These are phyloP conservation scores for Drosophila cracens DNA, from an alignment of 2,888 invertebrate species.

Conservation along the genomic window DNA sequence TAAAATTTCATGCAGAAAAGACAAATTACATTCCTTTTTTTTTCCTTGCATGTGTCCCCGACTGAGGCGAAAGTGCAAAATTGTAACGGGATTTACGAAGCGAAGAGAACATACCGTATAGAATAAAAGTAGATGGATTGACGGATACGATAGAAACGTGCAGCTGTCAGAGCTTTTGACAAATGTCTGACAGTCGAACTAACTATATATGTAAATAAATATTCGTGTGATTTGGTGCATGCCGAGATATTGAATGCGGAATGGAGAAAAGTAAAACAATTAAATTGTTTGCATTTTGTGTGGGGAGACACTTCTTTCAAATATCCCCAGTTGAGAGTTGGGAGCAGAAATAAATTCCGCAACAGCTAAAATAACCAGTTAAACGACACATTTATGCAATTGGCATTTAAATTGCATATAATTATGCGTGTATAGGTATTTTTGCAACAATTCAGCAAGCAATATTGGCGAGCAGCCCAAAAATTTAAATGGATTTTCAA, in stretches of 20 bases:
- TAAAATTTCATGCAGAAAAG: constrained; percentile 50
- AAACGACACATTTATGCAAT: background rate
- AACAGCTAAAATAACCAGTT: background rate
- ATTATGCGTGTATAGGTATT: constrained; percentile 3
- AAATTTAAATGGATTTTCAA: constrained; percentile 38
- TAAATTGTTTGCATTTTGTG: background rate
- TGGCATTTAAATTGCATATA: background rate
- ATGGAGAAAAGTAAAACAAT: constrained; percentile 5
- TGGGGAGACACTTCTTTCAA: background rate
- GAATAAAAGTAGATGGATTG: constrained; percentile 36
- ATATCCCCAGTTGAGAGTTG: constrained; percentile 9
- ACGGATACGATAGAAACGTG: constrained; percentile 43
- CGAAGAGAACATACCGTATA: constrained; percentile 40
- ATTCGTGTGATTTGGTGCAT: background rate
- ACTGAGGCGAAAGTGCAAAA: constrained; percentile 49
- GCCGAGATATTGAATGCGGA: constrained; percentile 26
- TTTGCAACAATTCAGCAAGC: constrained; percentile 12
- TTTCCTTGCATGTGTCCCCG: background rate
- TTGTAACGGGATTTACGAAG: constrained; percentile 39
- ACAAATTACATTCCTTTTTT: constrained; percentile 36
- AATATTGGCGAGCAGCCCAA: background rate
- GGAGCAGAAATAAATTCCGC: background rate
- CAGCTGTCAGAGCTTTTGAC: constrained; percentile 37
- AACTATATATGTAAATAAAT: constrained; percentile 21
- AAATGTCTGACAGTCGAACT: constrained; percentile 41